Conservation (phyloP, 2,888 invertebrate species). For the Drosophila macrospina region DNA sequence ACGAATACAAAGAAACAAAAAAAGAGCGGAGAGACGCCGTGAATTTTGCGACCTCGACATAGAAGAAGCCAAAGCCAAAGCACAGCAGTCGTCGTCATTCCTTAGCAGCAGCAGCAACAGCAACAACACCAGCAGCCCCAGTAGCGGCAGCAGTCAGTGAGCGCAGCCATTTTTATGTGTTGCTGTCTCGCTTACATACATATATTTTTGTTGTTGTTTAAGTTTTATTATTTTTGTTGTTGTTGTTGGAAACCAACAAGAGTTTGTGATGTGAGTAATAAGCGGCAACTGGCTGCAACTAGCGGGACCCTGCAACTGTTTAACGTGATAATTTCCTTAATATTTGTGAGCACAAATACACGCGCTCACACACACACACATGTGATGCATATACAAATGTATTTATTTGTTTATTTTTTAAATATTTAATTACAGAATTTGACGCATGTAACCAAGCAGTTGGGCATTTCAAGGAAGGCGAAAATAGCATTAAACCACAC, state of each 20-base stretch:
- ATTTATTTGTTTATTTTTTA: constrained; percentile 16
- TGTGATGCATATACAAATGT: constrained; percentile 6
- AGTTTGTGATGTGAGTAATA: constrained; percentile 47
- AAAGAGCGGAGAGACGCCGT: constrained; percentile 45
- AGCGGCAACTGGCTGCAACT: constrained; percentile 41
- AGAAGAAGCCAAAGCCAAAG: constrained; percentile 65
- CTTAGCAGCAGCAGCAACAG: constrained; percentile 41
- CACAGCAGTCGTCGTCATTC: constrained; percentile 52
- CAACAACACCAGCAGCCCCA: constrained; percentile 17
- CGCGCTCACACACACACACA: neutral
- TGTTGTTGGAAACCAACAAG: constrained; percentile 60
- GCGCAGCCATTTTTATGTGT: constrained; percentile 61
- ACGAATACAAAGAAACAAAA: constrained; percentile 13
- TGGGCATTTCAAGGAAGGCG: constrained; percentile 9
- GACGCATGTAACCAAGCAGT: constrained; percentile 27
- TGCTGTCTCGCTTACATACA: constrained; percentile 45
- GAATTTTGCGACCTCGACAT: constrained; percentile 76
- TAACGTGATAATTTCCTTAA: constrained; percentile 11
- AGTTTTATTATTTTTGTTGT: constrained; percentile 34
- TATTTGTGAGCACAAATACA: constrained; percentile 9
- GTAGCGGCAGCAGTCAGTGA: constrained; percentile 34
- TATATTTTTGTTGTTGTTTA: constrained; percentile 37
- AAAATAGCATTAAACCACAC: constrained; percentile 11
- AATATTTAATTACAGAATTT: constrained; percentile 22
- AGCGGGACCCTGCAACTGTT: constrained; percentile 24